Evolutionary conservation across 2,113 vertebrate genomes (phyloP), one percentile per base, ranked within the genome.

Genomic region (Podarcis raffonei): DNA sequence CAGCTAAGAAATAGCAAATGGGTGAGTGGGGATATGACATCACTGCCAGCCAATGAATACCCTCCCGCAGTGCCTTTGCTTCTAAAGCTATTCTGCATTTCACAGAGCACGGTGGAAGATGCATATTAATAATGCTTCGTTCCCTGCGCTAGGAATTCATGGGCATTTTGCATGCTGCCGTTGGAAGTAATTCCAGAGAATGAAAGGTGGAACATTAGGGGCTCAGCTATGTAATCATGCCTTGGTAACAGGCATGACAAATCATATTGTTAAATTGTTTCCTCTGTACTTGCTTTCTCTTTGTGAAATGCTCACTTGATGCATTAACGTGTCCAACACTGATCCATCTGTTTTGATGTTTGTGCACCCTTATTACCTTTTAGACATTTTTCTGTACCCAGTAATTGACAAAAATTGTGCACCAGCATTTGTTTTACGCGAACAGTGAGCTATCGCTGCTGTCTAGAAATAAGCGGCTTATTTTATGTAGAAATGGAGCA

Each of bases 31-130:
- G 39, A 27, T 89, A 32, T 95, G 93, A 96, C 90, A 92, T 96
- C 94, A 95, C 83, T 92, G 30, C 32, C 30, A 92, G 72, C 94
- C 95, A 96, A 91, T 96, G 89, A 93, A 87, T 66, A 39, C 30
- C 2, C 78, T 68, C 27, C 84, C 84, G 80, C 71, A 5, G 0
- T 77, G 74, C 79, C 18, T 87, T 87, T 86, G 90, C 48, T 4
- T 90, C 94, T 89, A 66, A 0, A 0, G 88, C 87, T 5, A 2
- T 90, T 85, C 90, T 88, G 80, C 86, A 62, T 82, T 92, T 91
- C 83, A 91, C 1, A 66, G 77, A 85, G 78, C 91, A 18, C 74
- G 37, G 0, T 0, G 62, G 75, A 84, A 78, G 87, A 48, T 83
- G 42, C 81, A 84, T 53, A 65, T 90, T 75, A 84, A 77, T 81